Evolutionary conservation across 1,140 invertebrate genomes (phyloP).

Genomic region (Camponotus pennsylvanicus): DNA sequence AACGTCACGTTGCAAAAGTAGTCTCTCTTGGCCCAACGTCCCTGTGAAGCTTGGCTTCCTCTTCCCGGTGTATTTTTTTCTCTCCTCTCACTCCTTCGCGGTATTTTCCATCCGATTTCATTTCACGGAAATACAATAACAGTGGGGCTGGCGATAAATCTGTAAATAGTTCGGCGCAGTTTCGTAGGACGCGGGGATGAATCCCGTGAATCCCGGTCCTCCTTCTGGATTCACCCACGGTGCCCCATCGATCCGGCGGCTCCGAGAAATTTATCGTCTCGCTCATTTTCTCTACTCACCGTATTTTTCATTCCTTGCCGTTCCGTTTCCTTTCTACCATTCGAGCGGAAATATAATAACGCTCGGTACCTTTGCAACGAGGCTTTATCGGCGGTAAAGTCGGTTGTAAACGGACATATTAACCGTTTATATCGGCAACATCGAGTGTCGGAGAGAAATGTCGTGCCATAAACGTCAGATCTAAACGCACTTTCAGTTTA

Average conservation of each 20-base stretch:
- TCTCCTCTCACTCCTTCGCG: neutral
- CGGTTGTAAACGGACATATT: conserved; percentile 64
- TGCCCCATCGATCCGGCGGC: conserved; percentile 41
- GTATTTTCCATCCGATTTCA: conserved; percentile 61
- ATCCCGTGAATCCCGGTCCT: conserved; percentile 40
- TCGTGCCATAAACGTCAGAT: conserved; percentile 56
- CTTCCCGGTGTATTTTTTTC: neutral
- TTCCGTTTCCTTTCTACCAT: neutral
- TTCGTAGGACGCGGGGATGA: conserved; percentile 14
- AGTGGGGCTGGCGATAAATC: conserved; percentile 51
- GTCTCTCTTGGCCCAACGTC: neutral
- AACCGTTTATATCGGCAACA: conserved; percentile 59
- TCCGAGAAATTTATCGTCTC: conserved; percentile 54
- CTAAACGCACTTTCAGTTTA: conserved; percentile 61
- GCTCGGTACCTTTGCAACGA: conserved; percentile 28
- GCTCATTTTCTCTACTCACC: conserved; percentile 55
- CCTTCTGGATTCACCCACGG: conserved; percentile 22
- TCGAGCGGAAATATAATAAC: conserved; percentile 53
- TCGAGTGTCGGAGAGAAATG: conserved; percentile 61
- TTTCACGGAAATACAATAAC: conserved; percentile 55
- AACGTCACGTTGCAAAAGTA: neutral
- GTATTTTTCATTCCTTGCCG: conserved; percentile 52
- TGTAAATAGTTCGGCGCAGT: conserved; percentile 52
- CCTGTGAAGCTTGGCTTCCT: neutral
- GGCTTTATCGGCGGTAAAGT: conserved; percentile 59